phyloP scores from a whole-genome alignment of 2,113 vertebrate genomes.

The Hemibagrus wyckioides region DNA sequence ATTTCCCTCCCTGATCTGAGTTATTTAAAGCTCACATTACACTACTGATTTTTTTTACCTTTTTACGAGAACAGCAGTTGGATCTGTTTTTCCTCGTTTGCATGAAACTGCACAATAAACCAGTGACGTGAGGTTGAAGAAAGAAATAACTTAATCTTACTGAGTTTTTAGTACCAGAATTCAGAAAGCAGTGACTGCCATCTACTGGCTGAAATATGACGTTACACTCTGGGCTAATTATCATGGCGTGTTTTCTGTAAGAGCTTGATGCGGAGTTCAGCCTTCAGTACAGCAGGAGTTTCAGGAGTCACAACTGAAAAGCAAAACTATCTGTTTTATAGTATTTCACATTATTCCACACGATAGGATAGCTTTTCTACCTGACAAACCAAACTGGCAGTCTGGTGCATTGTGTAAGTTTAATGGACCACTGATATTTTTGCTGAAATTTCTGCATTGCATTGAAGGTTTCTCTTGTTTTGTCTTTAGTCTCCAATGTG shows the following conservation, averaged over 20 bases:
- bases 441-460: not conserved
- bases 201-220: constrained; percentile 57
- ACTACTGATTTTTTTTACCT: not conserved
- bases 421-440: not conserved
- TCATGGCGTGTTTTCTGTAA: no score
- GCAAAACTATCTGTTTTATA: not conserved
- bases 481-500: not conserved
- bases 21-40: not conserved
- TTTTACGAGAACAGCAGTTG: not conserved
- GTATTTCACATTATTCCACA: not conserved
- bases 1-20: not conserved
- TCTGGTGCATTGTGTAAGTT: not conserved
- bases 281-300: not conserved
- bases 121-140: not conserved
- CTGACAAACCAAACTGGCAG: not conserved
- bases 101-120: not conserved
- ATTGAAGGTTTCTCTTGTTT: not conserved
- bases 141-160: no score
- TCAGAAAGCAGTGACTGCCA: constrained; percentile 47
- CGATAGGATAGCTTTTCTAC: not conserved
- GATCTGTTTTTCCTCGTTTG: not conserved
- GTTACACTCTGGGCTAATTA: not conserved
- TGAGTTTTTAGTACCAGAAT: not conserved
- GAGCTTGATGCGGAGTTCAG: no score
- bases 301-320: not conserved